Evolutionary conservation across 2,113 vertebrate species (phyloP).

Genomic region (Corythornis madagascariensis): DNA sequence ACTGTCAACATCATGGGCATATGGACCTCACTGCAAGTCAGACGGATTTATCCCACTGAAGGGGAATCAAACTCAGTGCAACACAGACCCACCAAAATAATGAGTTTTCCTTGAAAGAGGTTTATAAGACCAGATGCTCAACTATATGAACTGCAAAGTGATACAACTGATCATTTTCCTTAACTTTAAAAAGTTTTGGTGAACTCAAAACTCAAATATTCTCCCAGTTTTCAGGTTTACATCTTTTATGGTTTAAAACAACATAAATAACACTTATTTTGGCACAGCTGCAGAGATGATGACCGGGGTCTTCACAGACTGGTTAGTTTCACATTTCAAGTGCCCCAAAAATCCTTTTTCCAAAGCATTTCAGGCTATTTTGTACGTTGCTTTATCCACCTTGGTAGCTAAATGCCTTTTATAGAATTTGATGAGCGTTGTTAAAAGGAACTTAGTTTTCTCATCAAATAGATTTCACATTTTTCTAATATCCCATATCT

Average conservation of each 20-base stretch:
- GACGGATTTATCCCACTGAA: neutral
- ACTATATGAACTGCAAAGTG: neutral
- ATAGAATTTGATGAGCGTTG: neutral
- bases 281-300: neutral
- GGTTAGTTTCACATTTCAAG: neutral
- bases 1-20: fast-evolving
- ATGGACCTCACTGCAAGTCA: fast-evolving
- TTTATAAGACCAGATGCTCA: fast-evolving
- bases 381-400: neutral
- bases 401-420: neutral
- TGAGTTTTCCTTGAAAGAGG: neutral
- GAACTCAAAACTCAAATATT: neutral
- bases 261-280: too few relatives aligned
- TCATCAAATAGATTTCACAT: neutral
- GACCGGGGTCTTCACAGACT: neutral
- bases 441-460: neutral
- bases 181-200: neutral
- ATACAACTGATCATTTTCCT: neutral
- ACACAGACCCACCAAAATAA: neutral
- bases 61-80: neutral
- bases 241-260: neutral
- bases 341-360: neutral
- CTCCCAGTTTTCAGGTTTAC: neutral
- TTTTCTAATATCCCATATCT: neutral
- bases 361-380: neutral